A percentile compares a stretch with the other conserved stretches of the same genome.
phyloP scores from a whole-genome alignment of 2,113 vertebrate genomes.

The Nansenia antarctica region DNA sequence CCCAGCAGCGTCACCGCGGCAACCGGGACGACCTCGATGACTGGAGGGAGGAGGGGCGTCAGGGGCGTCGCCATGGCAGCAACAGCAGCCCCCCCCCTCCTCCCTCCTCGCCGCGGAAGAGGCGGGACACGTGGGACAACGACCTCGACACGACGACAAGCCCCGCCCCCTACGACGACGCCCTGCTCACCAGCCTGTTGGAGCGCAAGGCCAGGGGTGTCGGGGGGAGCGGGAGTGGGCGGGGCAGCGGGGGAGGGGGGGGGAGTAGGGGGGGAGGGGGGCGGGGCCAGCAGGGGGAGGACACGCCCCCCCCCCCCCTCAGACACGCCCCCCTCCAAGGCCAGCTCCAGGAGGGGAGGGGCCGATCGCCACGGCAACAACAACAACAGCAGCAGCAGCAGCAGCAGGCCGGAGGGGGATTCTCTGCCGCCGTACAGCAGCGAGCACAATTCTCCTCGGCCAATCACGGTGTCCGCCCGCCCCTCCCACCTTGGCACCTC shows the following conservation, averaged over 20 bases:
- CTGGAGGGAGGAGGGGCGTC: constrained; percentile 36
- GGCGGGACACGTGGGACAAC: constrained; percentile 75
- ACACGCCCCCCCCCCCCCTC: constrained; percentile 44
- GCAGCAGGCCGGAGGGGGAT: constrained; percentile 70
- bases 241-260: constrained; percentile 40
- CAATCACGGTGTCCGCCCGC: constrained; percentile 66
- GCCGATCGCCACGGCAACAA: constrained; percentile 55
- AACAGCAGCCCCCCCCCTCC: constrained; percentile 78
- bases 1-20: constrained; percentile 45
- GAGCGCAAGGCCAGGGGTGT: constrained; percentile 83
- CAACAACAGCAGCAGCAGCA: too few species aligned
- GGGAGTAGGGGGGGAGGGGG: constrained; percentile 37
- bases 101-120: constrained; percentile 79
- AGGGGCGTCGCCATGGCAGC: constrained; percentile 48
- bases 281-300: constrained; percentile 49
- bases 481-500: constrained; percentile 67
- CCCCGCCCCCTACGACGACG: constrained; percentile 73
- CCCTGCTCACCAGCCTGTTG: constrained; percentile 81
- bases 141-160: constrained; percentile 36
- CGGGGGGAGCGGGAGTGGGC: constrained; percentile 34
- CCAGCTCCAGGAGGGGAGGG: constrained; percentile 78
- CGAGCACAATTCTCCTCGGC: too few species aligned
- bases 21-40: constrained; percentile 64
- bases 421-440: constrained; percentile 77
- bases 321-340: constrained; percentile 77